Evolutionary conservation across 2,797 vertebrate species (phyloP).

Genomic region (Sebastes alutus): DNA sequence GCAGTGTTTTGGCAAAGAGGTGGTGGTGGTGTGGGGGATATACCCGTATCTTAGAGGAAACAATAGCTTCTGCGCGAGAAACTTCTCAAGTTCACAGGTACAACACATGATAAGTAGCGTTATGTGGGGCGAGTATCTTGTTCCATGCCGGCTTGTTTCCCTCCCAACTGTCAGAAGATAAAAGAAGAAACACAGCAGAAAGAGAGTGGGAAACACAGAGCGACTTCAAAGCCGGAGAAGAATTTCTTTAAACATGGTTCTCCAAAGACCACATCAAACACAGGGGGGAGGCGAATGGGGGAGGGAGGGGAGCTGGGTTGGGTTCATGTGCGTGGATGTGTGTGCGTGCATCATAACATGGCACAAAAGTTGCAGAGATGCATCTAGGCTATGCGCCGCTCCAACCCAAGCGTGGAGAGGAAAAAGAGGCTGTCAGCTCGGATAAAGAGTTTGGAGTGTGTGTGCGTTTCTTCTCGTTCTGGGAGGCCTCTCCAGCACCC

Average conservation of each 20-base stretch:
- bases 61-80: slow-evolving; percentile 60
- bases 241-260: slow-evolving; percentile 80
- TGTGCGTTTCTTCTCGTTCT: slow-evolving; percentile 58
- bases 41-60: slow-evolving; percentile 47
- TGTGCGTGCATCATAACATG: slow-evolving; percentile 45
- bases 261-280: slow-evolving; percentile 86
- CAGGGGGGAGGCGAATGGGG: slow-evolving; percentile 35
- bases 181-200: slow-evolving; percentile 71
- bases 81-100: slow-evolving; percentile 72
- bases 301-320: slow-evolving; percentile 23
- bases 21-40: not conserved
- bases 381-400: slow-evolving; percentile 63
- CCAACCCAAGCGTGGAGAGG: slow-evolving; percentile 49
- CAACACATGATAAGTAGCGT: slow-evolving; percentile 58
- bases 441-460: slow-evolving; percentile 64
- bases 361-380: slow-evolving; percentile 56
- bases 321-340: slow-evolving; percentile 22
- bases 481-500: slow-evolving; percentile 71
- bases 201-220: slow-evolving; percentile 67
- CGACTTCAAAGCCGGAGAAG: slow-evolving; percentile 81
- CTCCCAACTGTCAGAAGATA: slow-evolving; percentile 72
- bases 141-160: slow-evolving; percentile 60
- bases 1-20: slow-evolving; percentile 42
- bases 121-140: slow-evolving; percentile 67
- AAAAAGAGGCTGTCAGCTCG: slow-evolving; percentile 73